These are phyloP conservation scores for Pogonus chalceus DNA, from an alignment of 1,140 invertebrate species.

Conservation along the genomic window DNA sequence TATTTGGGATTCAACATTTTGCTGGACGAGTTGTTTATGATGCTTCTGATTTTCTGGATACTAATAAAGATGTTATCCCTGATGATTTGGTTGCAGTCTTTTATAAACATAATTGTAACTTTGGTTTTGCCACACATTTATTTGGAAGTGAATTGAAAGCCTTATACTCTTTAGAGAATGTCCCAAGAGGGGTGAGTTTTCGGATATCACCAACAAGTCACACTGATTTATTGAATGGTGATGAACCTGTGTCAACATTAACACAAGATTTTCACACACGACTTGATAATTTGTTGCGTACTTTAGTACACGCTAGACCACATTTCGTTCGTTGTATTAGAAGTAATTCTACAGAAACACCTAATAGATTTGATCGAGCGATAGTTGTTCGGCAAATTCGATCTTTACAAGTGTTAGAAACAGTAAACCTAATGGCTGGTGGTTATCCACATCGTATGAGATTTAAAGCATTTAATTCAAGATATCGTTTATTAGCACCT, in stretches of 20 bases:
- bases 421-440: slow-evolving; percentile 87
- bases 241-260: slow-evolving; percentile 80
- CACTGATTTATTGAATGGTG: slow-evolving; percentile 75
- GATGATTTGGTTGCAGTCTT: slow-evolving; percentile 88
- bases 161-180: slow-evolving; percentile 69
- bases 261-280: slow-evolving; percentile 92
- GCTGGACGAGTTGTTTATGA: slow-evolving; percentile 83
- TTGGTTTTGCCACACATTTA: slow-evolving; percentile 89
- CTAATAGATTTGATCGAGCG: slow-evolving; percentile 67
- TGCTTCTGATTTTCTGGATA: slow-evolving; percentile 79
- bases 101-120: slow-evolving; percentile 85
- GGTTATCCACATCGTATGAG: slow-evolving; percentile 90
- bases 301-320: slow-evolving; percentile 82
- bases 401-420: slow-evolving; percentile 86
- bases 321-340: slow-evolving; percentile 89
- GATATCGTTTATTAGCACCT: slow-evolving; percentile 73
- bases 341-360: slow-evolving; percentile 68
- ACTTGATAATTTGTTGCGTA: slow-evolving; percentile 82
- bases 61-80: slow-evolving; percentile 83
- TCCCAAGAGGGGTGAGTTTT: slow-evolving; percentile 73
- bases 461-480: slow-evolving; percentile 83
- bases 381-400: slow-evolving; percentile 78
- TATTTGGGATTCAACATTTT: slow-evolving; percentile 87
- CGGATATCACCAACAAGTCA: slow-evolving; percentile 85
- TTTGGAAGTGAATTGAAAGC: slow-evolving; percentile 88